Evolutionary conservation across 2,113 vertebrate genomes (phyloP), one percentile per base, ranked within the genome.

Genomic region (Bombycilla garrulus): DNA sequence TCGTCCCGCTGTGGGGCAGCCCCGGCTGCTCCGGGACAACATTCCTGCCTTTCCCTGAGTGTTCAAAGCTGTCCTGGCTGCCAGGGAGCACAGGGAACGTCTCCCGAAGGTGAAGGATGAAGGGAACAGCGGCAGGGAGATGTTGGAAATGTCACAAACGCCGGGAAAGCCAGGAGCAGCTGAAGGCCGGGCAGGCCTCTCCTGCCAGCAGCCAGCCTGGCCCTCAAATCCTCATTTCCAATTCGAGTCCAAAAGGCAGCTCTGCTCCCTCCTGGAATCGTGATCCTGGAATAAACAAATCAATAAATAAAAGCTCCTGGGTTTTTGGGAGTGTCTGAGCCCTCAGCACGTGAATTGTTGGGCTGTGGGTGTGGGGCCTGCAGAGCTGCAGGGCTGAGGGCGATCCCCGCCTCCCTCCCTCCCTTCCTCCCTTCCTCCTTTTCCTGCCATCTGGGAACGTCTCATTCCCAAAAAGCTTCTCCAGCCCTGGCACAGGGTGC

Each of bases 11-110:
- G 8, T 14, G 50, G 50, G 42, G 50, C 45, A 16, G 47, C 25
- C 35, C 35, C 66, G 6, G 35, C 67, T 10, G 23, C 58, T 26
- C 42, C 11, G n/a, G 42, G 42, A 22, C 13, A 45, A 1, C 21
- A 33, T 28, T 23, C 5, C 64, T n/a, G 79, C 35, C 15, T 42
- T 40, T 33, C 20, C 65, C 54, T 3, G 44, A 1, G 0, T 4
- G 15, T 12, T 19, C 4, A 8, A 28, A 61, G 14, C 50, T 7
- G 4, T 1, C 2, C 11, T 20, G 21, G 70, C 35, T 20, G 40
- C 0, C 88, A 21, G 44, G 28, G 50, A 29, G 2, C 12, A 1
- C 48, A 6, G 15, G 58, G 31, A 10, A 3, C 0, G 0, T 56
- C 85, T 76, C 38, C 42, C 42, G 18, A 40, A 69, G 88, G 88